phyloP scores from a whole-genome alignment of 2,797 vertebrate species.

The Pseudopleuronectes americanus region DNA sequence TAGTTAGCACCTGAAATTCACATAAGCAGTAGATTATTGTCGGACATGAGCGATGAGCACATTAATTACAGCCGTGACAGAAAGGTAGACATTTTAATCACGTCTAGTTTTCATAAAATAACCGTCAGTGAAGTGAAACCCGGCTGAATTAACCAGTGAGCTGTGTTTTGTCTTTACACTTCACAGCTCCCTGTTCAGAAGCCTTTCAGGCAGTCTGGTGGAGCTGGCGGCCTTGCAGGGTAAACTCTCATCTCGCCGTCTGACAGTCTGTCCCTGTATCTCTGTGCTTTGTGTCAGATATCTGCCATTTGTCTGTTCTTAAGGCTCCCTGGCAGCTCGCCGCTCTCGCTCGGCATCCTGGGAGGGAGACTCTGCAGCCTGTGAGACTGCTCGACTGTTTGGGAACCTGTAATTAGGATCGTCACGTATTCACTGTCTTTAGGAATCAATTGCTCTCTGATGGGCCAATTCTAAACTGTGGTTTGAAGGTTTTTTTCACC shows the following conservation, averaged over 20 bases:
- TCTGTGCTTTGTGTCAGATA: conserved; percentile 61
- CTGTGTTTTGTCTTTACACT: conserved; percentile 10
- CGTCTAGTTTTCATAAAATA: background rate
- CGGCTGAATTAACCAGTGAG: conserved; percentile 9
- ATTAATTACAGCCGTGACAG: background rate
- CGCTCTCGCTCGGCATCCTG: conserved; percentile 50
- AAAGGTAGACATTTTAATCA: conserved; percentile 2
- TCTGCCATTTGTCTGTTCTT: conserved; percentile 67
- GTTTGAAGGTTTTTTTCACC: conserved; percentile 18
- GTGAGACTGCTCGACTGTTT: conserved; percentile 58
- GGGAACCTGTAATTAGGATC: conserved; percentile 69
- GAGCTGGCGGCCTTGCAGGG: conserved; percentile 38
- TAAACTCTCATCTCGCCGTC: conserved; percentile 50
- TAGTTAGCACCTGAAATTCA: conserved; percentile 9
- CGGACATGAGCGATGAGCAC: background rate
- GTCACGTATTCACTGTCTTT: conserved; percentile 52
- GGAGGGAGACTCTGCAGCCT: conserved; percentile 46
- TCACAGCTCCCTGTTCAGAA: conserved; percentile 24
- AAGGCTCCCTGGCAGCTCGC: conserved; percentile 58
- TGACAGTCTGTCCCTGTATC: conserved; percentile 63
- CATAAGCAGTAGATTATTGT: background rate
- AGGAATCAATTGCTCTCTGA: conserved; percentile 51
- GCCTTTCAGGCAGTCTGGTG: conserved; percentile 39
- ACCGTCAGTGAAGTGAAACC: conserved; percentile 2
- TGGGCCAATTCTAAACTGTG: conserved; percentile 23